phyloP scores from a whole-genome alignment of 2,113 vertebrate genomes.

The Platycercus adscitus region DNA sequence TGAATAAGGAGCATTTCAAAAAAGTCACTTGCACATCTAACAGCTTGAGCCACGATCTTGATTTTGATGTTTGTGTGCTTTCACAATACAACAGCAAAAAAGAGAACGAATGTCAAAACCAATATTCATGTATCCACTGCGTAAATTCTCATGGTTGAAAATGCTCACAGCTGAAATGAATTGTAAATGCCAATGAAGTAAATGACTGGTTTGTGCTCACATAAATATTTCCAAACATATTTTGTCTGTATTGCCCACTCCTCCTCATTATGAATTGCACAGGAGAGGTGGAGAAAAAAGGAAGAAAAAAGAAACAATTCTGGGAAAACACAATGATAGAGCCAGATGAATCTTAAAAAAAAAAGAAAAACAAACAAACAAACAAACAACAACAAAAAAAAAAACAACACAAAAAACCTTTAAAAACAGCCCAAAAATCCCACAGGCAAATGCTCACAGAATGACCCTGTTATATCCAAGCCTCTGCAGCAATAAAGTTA shows the following conservation, averaged over 20 bases:
- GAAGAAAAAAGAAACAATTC: neutral
- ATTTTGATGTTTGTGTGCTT: neutral
- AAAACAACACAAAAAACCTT: neutral
- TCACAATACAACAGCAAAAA: neutral
- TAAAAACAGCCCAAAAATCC: neutral
- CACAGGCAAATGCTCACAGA: neutral
- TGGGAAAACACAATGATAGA: neutral
- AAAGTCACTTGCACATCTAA: neutral
- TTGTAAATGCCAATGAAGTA: neutral
- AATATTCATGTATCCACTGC: neutral
- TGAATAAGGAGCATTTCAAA: neutral
- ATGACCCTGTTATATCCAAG: neutral
- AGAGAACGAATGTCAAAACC: neutral
- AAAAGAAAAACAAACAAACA: too few relatives aligned
- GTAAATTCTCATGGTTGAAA: neutral
- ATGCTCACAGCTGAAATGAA: neutral
- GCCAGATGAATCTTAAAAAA: neutral
- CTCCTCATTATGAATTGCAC: neutral
- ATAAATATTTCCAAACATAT: neutral
- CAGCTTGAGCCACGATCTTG: neutral
- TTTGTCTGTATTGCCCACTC: neutral
- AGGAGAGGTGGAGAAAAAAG: neutral
- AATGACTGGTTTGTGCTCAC: neutral
- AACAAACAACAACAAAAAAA: neutral
- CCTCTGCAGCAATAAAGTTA: neutral